Conservation (phyloP, 2,113 vertebrate genomes). For the Xiphophorus couchianus region DNA sequence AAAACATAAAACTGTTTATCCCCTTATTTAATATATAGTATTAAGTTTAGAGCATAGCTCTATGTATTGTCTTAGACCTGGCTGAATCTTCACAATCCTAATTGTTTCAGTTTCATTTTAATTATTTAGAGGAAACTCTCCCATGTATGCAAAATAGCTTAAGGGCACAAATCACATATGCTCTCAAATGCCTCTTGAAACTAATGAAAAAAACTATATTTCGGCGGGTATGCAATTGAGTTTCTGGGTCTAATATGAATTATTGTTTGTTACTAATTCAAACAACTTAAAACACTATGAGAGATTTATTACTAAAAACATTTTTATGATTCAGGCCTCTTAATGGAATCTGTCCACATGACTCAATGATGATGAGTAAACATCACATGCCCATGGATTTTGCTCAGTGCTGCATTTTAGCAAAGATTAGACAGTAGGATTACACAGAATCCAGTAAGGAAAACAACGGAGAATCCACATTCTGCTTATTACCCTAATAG, state of each 20-base stretch:
- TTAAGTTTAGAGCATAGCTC: neutral
- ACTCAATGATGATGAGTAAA: slow-evolving; percentile 10
- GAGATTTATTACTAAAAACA: neutral
- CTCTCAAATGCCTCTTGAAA: neutral
- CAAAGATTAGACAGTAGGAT: neutral
- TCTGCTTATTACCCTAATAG: neutral
- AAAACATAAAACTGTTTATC: neutral
- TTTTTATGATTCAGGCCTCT: neutral
- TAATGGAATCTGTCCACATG: slow-evolving; percentile 39
- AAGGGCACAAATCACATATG: neutral
- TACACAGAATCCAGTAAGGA: slow-evolving; percentile 14
- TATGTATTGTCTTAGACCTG: neutral
- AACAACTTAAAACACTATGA: neutral
- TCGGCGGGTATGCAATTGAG: neutral
- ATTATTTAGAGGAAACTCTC: too few species aligned
- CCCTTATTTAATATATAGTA: neutral
- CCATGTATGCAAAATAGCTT: neutral
- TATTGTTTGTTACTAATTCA: neutral
- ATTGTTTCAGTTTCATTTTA: too few species aligned
- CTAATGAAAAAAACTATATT: neutral
- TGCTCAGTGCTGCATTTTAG: slow-evolving; percentile 4
- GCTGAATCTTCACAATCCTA: too few species aligned
- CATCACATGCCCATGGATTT: slow-evolving; percentile 20
- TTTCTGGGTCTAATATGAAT: neutral
- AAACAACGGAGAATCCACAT: slow-evolving; percentile 9